phyloP scores from a whole-genome alignment of 2,797 vertebrate genomes.

The Heliangelus exortis region DNA sequence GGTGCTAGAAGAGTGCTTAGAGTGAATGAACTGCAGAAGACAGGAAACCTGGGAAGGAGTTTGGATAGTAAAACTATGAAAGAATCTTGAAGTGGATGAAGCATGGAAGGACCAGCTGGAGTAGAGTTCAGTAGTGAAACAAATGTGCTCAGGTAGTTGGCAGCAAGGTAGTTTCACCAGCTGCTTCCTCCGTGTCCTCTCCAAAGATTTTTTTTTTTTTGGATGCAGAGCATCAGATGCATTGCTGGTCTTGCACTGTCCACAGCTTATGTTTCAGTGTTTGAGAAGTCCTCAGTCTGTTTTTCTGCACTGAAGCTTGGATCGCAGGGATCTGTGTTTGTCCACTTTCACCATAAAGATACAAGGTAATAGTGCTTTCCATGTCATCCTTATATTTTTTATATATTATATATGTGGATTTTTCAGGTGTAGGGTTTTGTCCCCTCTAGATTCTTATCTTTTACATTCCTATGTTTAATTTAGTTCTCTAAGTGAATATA shows the following conservation, averaged over 20 bases:
- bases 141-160: neutral
- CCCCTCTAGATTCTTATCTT: neutral
- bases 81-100: neutral
- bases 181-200: neutral
- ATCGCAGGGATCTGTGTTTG: neutral
- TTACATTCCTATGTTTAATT: neutral
- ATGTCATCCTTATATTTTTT: neutral
- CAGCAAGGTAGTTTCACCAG: neutral
- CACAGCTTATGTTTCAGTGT: neutral
- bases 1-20: neutral
- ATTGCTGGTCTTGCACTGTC: neutral
- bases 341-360: neutral
- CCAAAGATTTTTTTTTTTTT: neutral
- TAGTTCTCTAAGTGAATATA: too few relatives aligned
- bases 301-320: neutral
- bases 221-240: neutral
- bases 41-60: neutral
- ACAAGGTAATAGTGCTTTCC: neutral
- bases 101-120: neutral
- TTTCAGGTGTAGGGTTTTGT: fast-evolving
- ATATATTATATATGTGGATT: neutral
- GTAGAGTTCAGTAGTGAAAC: neutral
- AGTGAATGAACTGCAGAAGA: neutral
- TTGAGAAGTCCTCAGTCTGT: neutral
- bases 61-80: neutral